Evolutionary conservation across 2,797 vertebrate species (phyloP).

Genomic region (Rhincodon typus): DNA sequence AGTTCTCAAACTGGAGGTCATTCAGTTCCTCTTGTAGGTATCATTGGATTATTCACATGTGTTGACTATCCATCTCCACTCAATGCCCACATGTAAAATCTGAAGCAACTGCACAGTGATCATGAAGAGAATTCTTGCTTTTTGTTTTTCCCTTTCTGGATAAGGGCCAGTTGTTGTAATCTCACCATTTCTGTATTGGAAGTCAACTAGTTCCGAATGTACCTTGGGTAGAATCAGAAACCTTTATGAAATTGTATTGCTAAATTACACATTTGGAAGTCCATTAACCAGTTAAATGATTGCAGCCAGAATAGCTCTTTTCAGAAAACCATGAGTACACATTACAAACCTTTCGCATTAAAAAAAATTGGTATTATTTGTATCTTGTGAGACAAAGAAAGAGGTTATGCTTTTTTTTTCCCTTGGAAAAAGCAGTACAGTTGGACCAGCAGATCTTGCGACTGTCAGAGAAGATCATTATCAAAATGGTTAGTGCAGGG

Average conservation of each 20-base stretch:
- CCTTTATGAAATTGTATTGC: background rate
- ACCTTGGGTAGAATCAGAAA: background rate
- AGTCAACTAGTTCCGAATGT: background rate
- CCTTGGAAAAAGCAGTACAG: too few relatives aligned
- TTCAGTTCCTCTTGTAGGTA: background rate
- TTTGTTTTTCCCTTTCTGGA: background rate
- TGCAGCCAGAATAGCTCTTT: too few relatives aligned
- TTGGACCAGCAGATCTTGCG: too few relatives aligned
- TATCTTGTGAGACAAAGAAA: too few relatives aligned
- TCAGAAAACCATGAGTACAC: too few relatives aligned
- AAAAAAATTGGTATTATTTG: too few relatives aligned
- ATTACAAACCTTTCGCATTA: too few relatives aligned
- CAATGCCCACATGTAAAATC: background rate
- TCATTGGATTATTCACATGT: background rate
- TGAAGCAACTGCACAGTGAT: background rate
- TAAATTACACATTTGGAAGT: too few relatives aligned
- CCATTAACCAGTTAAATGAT: too few relatives aligned
- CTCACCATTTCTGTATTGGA: background rate
- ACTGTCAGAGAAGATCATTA: too few relatives aligned
- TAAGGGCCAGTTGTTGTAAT: background rate
- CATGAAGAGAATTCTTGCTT: background rate
- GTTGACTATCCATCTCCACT: background rate
- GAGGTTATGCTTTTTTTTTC: too few relatives aligned
- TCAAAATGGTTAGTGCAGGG: too few relatives aligned
- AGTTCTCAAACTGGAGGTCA: background rate